Conservation (phyloP, 1,140 invertebrate genomes). For the Cotesia chilonis region DNA sequence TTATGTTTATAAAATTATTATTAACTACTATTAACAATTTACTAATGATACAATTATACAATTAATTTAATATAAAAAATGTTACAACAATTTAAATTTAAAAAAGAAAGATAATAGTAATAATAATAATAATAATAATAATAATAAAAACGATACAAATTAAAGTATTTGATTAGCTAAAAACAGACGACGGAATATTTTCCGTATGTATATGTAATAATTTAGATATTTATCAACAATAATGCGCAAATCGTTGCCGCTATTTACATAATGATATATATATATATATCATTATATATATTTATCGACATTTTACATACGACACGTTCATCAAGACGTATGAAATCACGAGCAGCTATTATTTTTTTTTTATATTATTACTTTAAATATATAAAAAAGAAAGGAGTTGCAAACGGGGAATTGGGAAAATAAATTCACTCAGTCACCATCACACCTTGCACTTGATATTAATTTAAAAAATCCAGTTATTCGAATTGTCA, state of each 20-base stretch:
- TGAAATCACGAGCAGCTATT: conserved; percentile 24
- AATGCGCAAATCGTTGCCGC: conserved; percentile 25
- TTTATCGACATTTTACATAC: conserved; percentile 20
- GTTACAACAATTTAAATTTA: background rate
- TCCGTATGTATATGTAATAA: background rate
- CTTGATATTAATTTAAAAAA: background rate
- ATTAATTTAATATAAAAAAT: background rate
- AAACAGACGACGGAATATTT: conserved; percentile 14
- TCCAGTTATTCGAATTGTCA: background rate
- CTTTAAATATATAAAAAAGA: background rate
- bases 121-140: too few species aligned
- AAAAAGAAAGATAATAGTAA: background rate
- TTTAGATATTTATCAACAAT: conserved; percentile 20
- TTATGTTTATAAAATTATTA: too few species aligned
- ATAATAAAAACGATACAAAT: background rate
- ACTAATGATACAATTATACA: too few species aligned
- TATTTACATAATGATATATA: conserved; percentile 34
- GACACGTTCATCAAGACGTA: conserved; percentile 15
- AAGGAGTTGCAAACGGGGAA: background rate
- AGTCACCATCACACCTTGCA: background rate
- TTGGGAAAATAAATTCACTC: background rate
- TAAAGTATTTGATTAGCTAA: conserved; percentile 18
- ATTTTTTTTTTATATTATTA: conserved; percentile 3
- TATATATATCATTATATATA: background rate
- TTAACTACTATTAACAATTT: too few species aligned